Evolutionary conservation across 1,140 invertebrate genomes (phyloP), one percentile per base, ranked within the genome.

Genomic region (Tetranychus urticae): DNA sequence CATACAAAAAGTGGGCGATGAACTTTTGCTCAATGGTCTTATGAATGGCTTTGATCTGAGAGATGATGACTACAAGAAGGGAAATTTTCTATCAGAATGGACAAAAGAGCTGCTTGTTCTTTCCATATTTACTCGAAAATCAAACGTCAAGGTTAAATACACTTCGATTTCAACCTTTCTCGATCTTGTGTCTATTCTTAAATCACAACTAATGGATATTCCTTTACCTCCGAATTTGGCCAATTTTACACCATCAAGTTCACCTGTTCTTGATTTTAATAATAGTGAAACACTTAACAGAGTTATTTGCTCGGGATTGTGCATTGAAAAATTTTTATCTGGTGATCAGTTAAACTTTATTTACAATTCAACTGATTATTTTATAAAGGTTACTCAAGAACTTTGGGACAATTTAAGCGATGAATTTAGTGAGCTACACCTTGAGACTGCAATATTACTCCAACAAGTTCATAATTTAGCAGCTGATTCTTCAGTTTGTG

Each of bases 401-500:
- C 70, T 86, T 47, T 86, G 83, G 83, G 70, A 77, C 63, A 77
- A 81, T 67, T 70, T 86, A 6, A 78, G 77, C 2, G 76, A 78
- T 61, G 67, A 77, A 5, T 72, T 71, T n/a, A 75, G 78, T 52
- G 62, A 76, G 3, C 66, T 78, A 62, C 81, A 81, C 66, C 74
- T 82, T 60, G 71, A 75, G 45, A 81, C 80, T 64, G 82, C 82
- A 34, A 81, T 82, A 62, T 66, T 85, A 31, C 69, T 85, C 2
- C 79, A 84, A 64, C 80, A 82, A 66, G 72, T 85, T 2, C 80
- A 85, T 65, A 80, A 81, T 68, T 77, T 79, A 46, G 79, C 82
- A 47, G 78, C 82, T 58, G 74, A 75, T 62, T 70, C 71, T 60
- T 72, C 72, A 66, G 72, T 79, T 14, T 82, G 82, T 62, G 83